Evolutionary conservation across 2,797 vertebrate genomes (phyloP), one percentile per base, ranked within the genome.

Genomic region (Peromyscus attwateri): DNA sequence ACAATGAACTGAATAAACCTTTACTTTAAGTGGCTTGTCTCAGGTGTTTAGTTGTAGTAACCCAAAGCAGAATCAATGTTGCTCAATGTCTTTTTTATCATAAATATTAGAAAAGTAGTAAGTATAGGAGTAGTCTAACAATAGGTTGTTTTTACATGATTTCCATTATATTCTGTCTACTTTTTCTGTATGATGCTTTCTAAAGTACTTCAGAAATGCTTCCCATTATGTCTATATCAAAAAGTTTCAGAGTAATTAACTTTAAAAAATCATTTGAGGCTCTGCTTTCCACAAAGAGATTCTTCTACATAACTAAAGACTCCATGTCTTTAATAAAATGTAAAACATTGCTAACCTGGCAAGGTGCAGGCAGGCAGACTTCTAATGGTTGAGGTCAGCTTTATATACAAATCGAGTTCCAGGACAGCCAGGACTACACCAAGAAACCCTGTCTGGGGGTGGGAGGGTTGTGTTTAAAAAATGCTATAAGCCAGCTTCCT

Each of bases 51-150:
- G 34, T 64, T 83, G 25, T 64, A 21, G 16, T 64, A 75, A 76
- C 23, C 31, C 4, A 19, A 83, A 84, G 25, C 27, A 49, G 9
- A 57, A 43, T 43, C 52, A 84, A 17, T 49, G n/a, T 43, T 75
- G 40, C 80, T 97, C 49, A 27, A 6, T 94, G 57, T 87, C 70
- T 90, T 92, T 93, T 95, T 94, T 92, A 79, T 91, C 82, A 49
- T 85, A 92, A 94, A 76, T 83, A 68, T 82, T 83, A 95, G 23
- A 70, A 89, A 96, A 95, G 76, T 43, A 46, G 2, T 43, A 68
- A 70, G 31, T 89, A 57, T 27, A 52, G 71, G 64, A 77, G 2
- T 71, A 60, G 23, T 70, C n/a, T 77, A 77, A 37, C 64, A 95
- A 8, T 66, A 92, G 90, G 55, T 64, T n/a, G 16, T 68, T 89